phyloP scores from a whole-genome alignment of 2,797 vertebrate genomes.

The Ptychobarbus kaznakovi region DNA sequence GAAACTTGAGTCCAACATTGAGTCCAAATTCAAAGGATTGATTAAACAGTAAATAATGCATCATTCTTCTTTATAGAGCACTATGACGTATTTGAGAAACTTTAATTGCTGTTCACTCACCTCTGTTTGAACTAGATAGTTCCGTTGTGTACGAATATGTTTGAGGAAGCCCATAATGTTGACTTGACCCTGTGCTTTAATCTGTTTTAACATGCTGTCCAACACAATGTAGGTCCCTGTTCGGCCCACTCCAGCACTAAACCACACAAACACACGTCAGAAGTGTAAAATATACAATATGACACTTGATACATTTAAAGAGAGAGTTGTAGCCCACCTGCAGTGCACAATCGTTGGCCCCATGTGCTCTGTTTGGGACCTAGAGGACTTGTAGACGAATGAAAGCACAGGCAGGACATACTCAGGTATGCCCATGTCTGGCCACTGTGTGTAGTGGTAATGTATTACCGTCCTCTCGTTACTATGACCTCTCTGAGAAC shows the following conservation, averaged over 20 bases:
- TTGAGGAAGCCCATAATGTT: constrained; percentile 93
- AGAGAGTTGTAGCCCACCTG: constrained; percentile 78
- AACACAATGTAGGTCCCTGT: constrained; percentile 96
- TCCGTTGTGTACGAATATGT: constrained; percentile 95
- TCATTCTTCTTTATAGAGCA: background rate
- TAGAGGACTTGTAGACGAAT: constrained; percentile 90
- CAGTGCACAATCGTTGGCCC: constrained; percentile 93
- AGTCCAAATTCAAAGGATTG: background rate
- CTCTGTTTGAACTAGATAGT: constrained; percentile 97
- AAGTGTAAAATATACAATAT: background rate
- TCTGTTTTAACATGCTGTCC: constrained; percentile 96
- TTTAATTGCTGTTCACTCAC: constrained; percentile 73
- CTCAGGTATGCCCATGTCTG: constrained; percentile 95
- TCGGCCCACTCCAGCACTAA: constrained; percentile 92
- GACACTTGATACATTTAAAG: background rate
- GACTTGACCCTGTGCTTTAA: constrained; percentile 85
- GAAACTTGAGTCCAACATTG: background rate
- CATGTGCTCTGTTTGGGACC: constrained; percentile 74
- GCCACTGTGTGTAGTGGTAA: constrained; percentile 98
- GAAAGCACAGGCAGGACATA: constrained; percentile 89
- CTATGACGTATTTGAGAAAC: background rate
- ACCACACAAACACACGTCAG: background rate
- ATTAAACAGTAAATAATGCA: background rate
- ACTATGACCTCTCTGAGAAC: constrained; percentile 85
- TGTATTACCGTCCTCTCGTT: constrained; percentile 85